Evolutionary conservation across 2,113 vertebrate genomes (phyloP).

Genomic region (Rana temporaria): DNA sequence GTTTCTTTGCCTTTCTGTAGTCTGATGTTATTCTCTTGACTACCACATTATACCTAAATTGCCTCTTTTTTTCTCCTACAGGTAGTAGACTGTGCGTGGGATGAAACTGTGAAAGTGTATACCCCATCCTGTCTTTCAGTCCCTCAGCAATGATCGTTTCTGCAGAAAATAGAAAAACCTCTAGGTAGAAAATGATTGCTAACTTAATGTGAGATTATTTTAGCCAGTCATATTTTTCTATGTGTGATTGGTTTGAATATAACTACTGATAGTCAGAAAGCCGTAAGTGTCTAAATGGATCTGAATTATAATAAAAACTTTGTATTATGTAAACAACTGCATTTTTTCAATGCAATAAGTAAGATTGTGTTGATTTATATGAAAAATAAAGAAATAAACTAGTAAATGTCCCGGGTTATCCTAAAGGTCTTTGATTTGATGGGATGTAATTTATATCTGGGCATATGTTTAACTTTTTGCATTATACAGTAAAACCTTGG

Average conservation of each 20-base stretch:
- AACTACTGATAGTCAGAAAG: conserved; percentile 1
- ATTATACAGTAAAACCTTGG: background rate
- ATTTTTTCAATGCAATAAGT: background rate
- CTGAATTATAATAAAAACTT: background rate
- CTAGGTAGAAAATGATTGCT: background rate
- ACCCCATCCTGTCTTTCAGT: conserved; percentile 78
- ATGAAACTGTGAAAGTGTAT: conserved; percentile 94
- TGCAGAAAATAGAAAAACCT: conserved; percentile 25
- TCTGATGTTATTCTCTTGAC: too few relatives aligned
- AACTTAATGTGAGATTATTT: conserved; percentile 20
- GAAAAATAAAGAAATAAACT: background rate
- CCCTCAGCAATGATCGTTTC: conserved; percentile 62
- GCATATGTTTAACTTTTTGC: background rate
- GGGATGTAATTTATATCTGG: background rate
- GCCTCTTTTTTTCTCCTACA: conserved; percentile 70
- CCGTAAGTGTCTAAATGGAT: background rate
- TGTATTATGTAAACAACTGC: background rate
- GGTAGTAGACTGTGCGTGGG: conserved; percentile 97
- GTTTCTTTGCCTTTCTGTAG: too few relatives aligned
- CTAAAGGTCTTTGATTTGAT: background rate
- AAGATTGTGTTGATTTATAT: background rate
- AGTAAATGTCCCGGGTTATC: background rate
- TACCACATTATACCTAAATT: background rate
- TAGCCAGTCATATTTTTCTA: conserved; percentile 7
- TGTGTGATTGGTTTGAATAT: conserved; percentile 9